These are phyloP conservation scores for Pterostichus madidus DNA, from an alignment of 2,888 invertebrate genomes.

Conservation along the genomic window DNA sequence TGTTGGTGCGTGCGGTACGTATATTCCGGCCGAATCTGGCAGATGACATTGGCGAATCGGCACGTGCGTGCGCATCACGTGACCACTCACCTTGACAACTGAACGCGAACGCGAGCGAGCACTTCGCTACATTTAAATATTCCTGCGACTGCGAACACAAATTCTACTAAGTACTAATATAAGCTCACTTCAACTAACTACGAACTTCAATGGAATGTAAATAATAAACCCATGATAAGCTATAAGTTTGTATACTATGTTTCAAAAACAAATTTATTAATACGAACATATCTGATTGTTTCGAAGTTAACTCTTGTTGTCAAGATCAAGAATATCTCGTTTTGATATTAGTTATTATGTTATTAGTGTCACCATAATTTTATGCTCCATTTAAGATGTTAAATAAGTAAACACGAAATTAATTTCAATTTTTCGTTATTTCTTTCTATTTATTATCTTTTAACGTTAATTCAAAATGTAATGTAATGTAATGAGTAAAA, in stretches of 20 bases:
- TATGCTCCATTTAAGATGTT: too few relatives aligned
- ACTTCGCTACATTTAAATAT: conserved; percentile 1
- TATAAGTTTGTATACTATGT: neutral
- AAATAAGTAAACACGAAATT: too few relatives aligned
- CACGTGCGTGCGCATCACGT: conserved; percentile 62
- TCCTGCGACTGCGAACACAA: neutral
- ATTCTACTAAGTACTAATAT: neutral
- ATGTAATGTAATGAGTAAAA: too few relatives aligned
- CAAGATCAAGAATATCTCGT: too few relatives aligned
- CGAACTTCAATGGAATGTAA: conserved; percentile 25
- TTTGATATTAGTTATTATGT: too few relatives aligned
- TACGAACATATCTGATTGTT: too few relatives aligned
- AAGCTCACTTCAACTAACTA: neutral
- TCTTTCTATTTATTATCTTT: too few relatives aligned
- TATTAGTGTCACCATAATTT: too few relatives aligned
- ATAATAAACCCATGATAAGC: conserved; percentile 34
- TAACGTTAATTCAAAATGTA: too few relatives aligned
- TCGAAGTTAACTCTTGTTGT: too few relatives aligned
- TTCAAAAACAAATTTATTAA: too few relatives aligned
- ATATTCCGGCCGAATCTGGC: conserved; percentile 51
- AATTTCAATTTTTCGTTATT: too few relatives aligned
- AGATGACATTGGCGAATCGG: conserved; percentile 62
- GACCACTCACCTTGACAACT: conserved; percentile 57
- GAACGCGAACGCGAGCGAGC: conserved; percentile 48
- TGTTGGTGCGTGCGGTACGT: conserved; percentile 23